Evolutionary conservation across 2,113 vertebrate species (phyloP), one percentile per base, ranked within the genome.

Genomic region (Ariopsis seemanni): DNA sequence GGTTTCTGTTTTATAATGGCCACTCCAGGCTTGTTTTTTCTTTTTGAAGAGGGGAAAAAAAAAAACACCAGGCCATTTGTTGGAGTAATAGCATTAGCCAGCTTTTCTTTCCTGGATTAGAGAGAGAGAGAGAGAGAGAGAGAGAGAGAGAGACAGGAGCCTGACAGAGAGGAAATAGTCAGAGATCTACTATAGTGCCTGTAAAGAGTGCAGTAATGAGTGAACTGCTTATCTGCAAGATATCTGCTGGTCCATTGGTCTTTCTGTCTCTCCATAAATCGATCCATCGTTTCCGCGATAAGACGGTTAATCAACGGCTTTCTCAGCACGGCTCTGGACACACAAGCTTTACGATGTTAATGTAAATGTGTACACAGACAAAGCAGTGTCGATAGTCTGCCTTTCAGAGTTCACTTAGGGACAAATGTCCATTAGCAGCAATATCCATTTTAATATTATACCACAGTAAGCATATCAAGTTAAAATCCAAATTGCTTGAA

Each of bases 1-100:
- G 30, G 86, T 69, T 86, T 90, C 69, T 81, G 80, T 86, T 89
- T 60, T 67, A 78, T 84, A 84, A 91, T 75, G 62, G 65, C 57
- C 42, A 11, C 80, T 75, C 55, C 14, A 25, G 25, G 55, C 50
- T 48, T 30, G 72, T 86, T 87, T 74, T 81, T 81, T 71, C 62
- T 67, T 86, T 86, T 78, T 30, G 11, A 71, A 63, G 58, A 89
- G 78, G 22, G 71, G 20, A 79, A n/a, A n/a, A 78, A 86, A 63
- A 1, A 81, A 75, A 3, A 5, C 81, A 82, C 22, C 55, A 58
- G 83, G 52, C 30, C 63, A 80, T 88, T 86, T 80, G 63, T 81
- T 42, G 48, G 62, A 57, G 34, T 53, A 50, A 63, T 42, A n/a
- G 22, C 48, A 42, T 86, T 52, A 65, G 84, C 18, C 72, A 87